Evolutionary conservation across 2,888 invertebrate species (phyloP).

Genomic region (Tetanocera ferruginea): DNA sequence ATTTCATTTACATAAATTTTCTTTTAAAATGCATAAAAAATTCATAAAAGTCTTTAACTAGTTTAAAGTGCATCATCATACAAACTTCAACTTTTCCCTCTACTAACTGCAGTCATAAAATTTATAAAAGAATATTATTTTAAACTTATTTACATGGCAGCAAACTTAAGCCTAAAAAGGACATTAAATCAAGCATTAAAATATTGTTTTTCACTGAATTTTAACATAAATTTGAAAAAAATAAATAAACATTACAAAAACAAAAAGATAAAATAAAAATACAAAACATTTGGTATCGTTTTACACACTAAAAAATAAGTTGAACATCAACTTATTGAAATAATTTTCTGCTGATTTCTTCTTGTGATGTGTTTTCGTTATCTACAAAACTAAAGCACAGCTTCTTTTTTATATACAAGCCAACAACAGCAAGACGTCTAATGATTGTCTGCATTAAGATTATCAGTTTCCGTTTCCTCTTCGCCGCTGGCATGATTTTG

Average conservation of each 20-base stretch:
- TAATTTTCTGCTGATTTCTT: background rate
- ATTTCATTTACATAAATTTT: no score
- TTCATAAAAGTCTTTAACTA: no score
- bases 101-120: background rate
- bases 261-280: conserved; percentile 23
- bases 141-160: conserved; percentile 49
- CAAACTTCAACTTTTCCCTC: no score
- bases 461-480: conserved; percentile 62
- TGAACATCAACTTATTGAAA: conserved; percentile 22
- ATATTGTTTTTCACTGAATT: conserved; percentile 4
- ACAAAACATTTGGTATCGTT: conserved; percentile 51
- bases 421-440: conserved; percentile 37
- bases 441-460: conserved; percentile 57
- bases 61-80: no score
- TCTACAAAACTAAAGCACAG: conserved; percentile 27
- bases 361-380: conserved; percentile 14
- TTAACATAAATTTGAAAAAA: conserved; percentile 33
- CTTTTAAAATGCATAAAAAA: no score
- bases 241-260: conserved; percentile 43
- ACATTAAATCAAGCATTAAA: background rate
- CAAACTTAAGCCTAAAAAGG: conserved; percentile 34
- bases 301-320: conserved; percentile 36
- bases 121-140: conserved; percentile 5
- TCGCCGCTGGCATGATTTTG: conserved; percentile 58
- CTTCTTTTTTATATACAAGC: background rate